A percentile compares a stretch with the other conserved stretches of the same genome.
Conservation (phyloP, 2,113 vertebrate species). For the Seriola quinqueradiata region DNA sequence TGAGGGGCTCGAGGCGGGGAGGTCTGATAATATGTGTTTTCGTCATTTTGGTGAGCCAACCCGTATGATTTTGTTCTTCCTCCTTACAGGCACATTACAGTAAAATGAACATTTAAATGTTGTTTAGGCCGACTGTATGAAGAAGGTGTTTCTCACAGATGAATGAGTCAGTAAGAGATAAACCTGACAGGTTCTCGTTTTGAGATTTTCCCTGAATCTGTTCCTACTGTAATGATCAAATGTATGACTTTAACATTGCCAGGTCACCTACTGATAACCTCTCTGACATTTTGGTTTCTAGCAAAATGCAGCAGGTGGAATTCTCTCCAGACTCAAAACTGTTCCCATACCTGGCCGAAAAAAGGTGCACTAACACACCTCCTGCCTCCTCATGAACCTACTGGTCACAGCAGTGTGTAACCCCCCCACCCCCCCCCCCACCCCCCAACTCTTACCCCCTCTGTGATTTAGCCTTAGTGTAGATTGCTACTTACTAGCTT, state of each 20-base stretch:
- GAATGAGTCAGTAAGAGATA: neutral
- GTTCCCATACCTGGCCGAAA: slow-evolving; percentile 88
- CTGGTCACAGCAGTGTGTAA: slow-evolving; percentile 66
- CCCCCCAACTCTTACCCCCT: neutral
- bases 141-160: neutral
- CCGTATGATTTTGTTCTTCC: neutral
- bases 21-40: neutral
- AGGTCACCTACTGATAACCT: slow-evolving; percentile 66
- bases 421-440: slow-evolving; percentile 11
- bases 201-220: slow-evolving; percentile 1
- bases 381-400: slow-evolving; percentile 50
- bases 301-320: slow-evolving; percentile 86
- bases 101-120: neutral
- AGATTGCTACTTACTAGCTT: slow-evolving; percentile 70
- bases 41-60: neutral
- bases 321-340: slow-evolving; percentile 91
- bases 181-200: neutral
- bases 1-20: no score
- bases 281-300: slow-evolving; percentile 91
- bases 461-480: slow-evolving; percentile 55
- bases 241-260: neutral
- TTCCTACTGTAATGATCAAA: slow-evolving; percentile 14
- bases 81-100: neutral
- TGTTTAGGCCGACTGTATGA: neutral
- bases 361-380: slow-evolving; percentile 88